These are phyloP conservation scores for Rhingia rostrata DNA, from an alignment of 2,888 invertebrate genomes.

Conservation along the genomic window DNA sequence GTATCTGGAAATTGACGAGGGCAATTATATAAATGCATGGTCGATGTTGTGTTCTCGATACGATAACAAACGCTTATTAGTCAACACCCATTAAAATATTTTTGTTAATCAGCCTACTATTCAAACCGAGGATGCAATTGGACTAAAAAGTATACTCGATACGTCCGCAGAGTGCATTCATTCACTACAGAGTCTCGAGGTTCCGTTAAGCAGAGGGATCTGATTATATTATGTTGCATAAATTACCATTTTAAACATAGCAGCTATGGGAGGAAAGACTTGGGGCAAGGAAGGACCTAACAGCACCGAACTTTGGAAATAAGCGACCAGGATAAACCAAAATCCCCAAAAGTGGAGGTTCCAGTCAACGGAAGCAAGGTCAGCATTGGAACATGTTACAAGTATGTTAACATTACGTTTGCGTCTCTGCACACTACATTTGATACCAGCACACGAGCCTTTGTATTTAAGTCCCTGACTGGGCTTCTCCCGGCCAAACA, in stretches of 20 bases:
- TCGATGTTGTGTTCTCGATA: conserved; percentile 8
- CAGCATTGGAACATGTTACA: conserved; percentile 11
- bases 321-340: no score
- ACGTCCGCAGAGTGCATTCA: no score
- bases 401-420: conserved; percentile 3
- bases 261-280: no score
- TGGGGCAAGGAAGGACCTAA: conserved; percentile 17
- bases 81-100: conserved; percentile 14
- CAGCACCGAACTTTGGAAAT: no score
- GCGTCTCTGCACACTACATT: not conserved
- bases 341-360: no score
- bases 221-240: no score
- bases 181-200: no score
- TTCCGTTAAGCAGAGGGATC: no score
- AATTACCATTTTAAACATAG: no score
- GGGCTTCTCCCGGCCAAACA: conserved; percentile 7
- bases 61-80: conserved; percentile 14
- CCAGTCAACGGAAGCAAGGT: no score
- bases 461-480: conserved; percentile 10
- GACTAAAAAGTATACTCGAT: not conserved
- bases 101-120: conserved; percentile 12
- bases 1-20: conserved; percentile 3
- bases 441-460: not conserved
- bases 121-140: not conserved
- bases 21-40: conserved; percentile 14